Conservation (phyloP, 2,888 invertebrate species). For the Drosophila subsilvestris region DNA sequence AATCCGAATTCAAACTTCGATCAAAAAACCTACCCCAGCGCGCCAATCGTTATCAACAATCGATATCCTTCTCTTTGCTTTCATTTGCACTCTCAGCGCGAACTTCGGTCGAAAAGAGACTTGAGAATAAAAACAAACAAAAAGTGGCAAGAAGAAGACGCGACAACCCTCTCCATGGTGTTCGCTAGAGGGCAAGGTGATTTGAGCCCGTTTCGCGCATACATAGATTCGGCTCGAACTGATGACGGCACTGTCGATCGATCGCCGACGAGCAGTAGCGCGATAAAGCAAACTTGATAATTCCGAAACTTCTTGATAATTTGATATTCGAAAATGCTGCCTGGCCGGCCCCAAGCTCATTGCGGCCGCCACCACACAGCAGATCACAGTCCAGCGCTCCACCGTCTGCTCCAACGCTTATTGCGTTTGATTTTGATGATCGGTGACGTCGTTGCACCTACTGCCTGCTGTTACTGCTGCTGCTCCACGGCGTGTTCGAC, state of each 20-base stretch:
- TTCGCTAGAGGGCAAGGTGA: background rate
- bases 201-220: slow-evolving; percentile 58
- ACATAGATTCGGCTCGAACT: slow-evolving; percentile 40
- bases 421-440: slow-evolving; percentile 28
- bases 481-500: slow-evolving; percentile 33
- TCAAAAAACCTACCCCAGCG: background rate
- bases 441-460: slow-evolving; percentile 52
- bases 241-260: slow-evolving; percentile 40
- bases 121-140: background rate
- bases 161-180: background rate
- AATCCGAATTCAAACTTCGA: background rate
- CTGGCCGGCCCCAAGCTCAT: slow-evolving; percentile 15
- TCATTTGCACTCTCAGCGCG: background rate
- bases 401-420: slow-evolving; percentile 3
- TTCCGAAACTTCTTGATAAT: slow-evolving; percentile 43
- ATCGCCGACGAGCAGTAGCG: slow-evolving; percentile 29
- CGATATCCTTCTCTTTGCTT: background rate
- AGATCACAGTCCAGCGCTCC: slow-evolving; percentile 27
- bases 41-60: background rate
- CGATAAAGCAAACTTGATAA: slow-evolving; percentile 26
- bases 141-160: background rate
- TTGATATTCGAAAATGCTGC: slow-evolving; percentile 34
- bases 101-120: background rate
- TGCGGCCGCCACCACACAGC: slow-evolving; percentile 26
- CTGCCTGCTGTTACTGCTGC: background rate